Percentiles rank a stretch among this genome's conserved stretches.
Evolutionary conservation across 2,888 invertebrate genomes (phyloP).

Genomic region (Erebia ligea): DNA sequence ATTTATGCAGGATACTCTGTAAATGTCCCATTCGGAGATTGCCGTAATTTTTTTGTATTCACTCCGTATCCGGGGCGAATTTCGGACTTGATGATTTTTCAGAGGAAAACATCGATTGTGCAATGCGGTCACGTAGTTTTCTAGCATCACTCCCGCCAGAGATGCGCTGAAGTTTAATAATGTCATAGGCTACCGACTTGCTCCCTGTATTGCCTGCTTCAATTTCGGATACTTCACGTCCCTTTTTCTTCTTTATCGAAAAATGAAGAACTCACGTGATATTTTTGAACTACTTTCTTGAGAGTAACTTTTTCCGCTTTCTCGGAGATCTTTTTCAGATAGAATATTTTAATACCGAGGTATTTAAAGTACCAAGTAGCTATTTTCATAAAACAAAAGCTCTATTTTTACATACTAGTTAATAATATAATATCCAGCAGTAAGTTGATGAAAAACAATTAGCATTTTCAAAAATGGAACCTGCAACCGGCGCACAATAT

Average conservation of each 20-base stretch:
- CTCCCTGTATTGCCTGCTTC: conserved; percentile 26
- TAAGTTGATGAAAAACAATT: too few relatives aligned
- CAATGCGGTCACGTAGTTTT: conserved; percentile 76
- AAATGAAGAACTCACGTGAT: too few relatives aligned
- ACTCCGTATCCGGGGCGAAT: conserved; percentile 63
- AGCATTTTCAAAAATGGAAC: too few relatives aligned
- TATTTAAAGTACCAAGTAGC: too few relatives aligned
- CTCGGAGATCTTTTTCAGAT: too few relatives aligned
- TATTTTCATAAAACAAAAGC: too few relatives aligned
- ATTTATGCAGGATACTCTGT: conserved; percentile 75
- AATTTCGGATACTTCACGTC: conserved; percentile 11
- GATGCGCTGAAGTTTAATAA: conserved; percentile 79
- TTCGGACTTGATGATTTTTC: conserved; percentile 67
- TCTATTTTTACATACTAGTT: too few relatives aligned
- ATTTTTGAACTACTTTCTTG: too few relatives aligned
- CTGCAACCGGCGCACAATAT: too few relatives aligned
- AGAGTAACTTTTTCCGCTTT: too few relatives aligned
- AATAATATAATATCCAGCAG: too few relatives aligned
- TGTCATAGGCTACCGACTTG: conserved; percentile 63
- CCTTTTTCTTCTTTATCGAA: not conserved
- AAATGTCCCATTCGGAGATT: conserved; percentile 61
- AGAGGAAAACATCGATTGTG: conserved; percentile 62
- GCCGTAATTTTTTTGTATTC: conserved; percentile 70
- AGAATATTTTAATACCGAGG: too few relatives aligned
- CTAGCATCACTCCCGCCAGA: conserved; percentile 68